Evolutionary conservation across 2,113 vertebrate genomes (phyloP), one percentile per base, ranked within the genome.

Genomic region (Neotoma lepida): DNA sequence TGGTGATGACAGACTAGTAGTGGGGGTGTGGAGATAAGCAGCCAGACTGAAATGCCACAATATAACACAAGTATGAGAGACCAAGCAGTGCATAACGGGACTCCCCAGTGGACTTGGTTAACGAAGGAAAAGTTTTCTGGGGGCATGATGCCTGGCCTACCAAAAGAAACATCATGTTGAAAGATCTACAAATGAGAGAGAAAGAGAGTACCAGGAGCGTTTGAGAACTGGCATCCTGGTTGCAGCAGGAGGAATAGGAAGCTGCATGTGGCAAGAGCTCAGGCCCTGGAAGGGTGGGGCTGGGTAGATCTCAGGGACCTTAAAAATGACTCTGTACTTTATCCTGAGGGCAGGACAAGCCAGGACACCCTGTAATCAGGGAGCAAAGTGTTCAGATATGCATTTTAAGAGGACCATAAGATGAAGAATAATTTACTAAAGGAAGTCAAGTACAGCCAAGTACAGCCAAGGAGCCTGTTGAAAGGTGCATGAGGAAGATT

Each of bases 381-480:
- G 49, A 76, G 73, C 71, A 92, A 71, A 94, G 71, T 88, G 77
- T 89, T 86, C 54, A 88, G 85, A 56, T 14, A 58, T 5, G 70
- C n/a, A 71, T 84, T 87, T 87, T 3, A 89, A 63, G 84, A 91
- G 78, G 64, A 58, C 46, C 85, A 35, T 30, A 66, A 78, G 30
- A 81, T 84, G 74, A 88, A 86, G 85, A 81, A 63, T 68, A 63
- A 87, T 39, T 86, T 85, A 86, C 68, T 64, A 66, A 44, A 86
- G 77, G n/a, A 94, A 86, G 41, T 89, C 49, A 74, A 56, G 33
- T 7, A 77, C 2, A 89, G 24, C 64, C 44, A 77, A 90, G 58
- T 10, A 86, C 1, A 90, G 26, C 61, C 51, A 70, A 90, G 54
- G 92, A 94, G 26, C 41, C 49, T 56, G 41, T 17, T 41, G 58